These are phyloP conservation scores for Scatophagus argus DNA, from an alignment of 2,113 vertebrate species.

Conservation along the genomic window DNA sequence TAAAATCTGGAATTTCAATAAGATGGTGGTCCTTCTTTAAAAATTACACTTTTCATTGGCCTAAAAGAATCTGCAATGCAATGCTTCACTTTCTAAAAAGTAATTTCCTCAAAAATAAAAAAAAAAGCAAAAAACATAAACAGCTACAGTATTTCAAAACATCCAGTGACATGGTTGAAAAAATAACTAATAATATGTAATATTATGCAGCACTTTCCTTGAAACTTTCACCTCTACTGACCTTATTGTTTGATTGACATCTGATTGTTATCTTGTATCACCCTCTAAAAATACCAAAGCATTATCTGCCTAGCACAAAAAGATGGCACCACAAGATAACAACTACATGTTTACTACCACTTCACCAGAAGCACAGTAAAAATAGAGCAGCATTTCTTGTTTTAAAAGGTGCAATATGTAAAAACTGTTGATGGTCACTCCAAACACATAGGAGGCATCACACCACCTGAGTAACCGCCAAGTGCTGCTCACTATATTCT, in stretches of 20 bases:
- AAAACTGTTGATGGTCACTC: no score
- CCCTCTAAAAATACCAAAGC: neutral
- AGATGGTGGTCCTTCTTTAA: neutral
- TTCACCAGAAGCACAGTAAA: slow-evolving; percentile 9
- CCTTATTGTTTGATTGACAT: neutral
- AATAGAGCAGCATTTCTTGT: neutral
- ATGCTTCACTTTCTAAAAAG: neutral
- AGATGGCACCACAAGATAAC: neutral
- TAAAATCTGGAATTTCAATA: neutral
- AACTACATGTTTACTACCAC: neutral
- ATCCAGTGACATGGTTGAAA: neutral
- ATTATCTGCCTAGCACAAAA: neutral
- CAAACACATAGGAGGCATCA: no score
- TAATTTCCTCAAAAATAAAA: neutral
- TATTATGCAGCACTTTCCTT: neutral
- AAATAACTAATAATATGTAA: no score
- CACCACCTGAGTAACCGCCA: no score
- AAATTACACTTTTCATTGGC: no score
- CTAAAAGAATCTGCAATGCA: neutral
- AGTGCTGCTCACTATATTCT: no score
- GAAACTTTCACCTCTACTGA: neutral
- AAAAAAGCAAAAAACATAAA: neutral
- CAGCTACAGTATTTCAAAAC: neutral
- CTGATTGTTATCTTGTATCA: neutral
- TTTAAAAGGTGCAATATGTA: neutral